These are phyloP conservation scores for Temnothorax ravouxi DNA, from an alignment of 2,888 invertebrate species.

Conservation along the genomic window DNA sequence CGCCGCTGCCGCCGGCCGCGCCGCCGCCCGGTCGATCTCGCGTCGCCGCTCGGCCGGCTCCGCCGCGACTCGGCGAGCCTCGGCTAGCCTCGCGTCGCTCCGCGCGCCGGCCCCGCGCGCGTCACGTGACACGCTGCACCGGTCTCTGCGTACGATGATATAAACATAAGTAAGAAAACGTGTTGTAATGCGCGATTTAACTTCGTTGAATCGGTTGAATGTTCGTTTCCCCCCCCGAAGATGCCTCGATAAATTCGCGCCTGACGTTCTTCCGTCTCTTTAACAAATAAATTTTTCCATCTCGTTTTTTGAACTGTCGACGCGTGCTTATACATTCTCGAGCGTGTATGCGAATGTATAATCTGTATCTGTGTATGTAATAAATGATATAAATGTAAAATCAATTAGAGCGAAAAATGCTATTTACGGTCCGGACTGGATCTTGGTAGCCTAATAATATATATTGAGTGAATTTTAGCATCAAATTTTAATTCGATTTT, in stretches of 20 bases:
- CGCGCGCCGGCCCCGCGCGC: background rate
- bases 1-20: background rate
- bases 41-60: conserved; percentile 49
- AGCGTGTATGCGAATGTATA: background rate
- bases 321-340: background rate
- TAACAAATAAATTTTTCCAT: background rate
- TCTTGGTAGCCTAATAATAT: too few species aligned
- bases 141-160: background rate
- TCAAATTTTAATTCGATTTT: too few species aligned
- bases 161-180: background rate
- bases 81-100: conserved; percentile 29
- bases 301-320: background rate
- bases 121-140: background rate
- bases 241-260: background rate
- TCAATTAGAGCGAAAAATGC: too few species aligned
- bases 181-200: too few species aligned
- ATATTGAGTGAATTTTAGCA: too few species aligned
- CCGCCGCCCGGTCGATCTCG: conserved; percentile 61
- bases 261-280: background rate
- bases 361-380: background rate
- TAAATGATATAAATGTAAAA: background rate
- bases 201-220: too few species aligned
- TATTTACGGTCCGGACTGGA: too few species aligned
- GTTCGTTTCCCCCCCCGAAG: background rate
- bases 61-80: conserved; percentile 53